Evolutionary conservation across 1,140 invertebrate genomes (phyloP).

Genomic region (Solen grandis): DNA sequence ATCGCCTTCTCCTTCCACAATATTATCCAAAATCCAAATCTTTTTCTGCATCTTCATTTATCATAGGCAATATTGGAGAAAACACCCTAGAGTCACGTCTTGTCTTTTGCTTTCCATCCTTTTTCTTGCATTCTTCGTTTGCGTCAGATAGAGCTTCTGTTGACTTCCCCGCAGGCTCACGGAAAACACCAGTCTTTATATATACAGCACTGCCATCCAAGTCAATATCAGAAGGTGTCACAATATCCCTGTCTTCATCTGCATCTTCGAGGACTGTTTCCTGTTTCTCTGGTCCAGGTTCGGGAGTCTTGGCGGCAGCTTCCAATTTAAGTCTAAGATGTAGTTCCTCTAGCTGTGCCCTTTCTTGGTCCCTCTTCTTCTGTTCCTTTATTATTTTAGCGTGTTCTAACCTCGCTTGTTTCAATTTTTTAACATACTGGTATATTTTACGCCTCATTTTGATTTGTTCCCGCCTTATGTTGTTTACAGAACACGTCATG

Average conservation of each 20-base stretch:
- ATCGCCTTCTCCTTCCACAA: too few species aligned
- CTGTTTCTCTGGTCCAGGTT: slow-evolving; percentile 9
- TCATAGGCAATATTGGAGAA: slow-evolving; percentile 42
- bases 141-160: neutral
- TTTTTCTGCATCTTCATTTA: slow-evolving; percentile 46
- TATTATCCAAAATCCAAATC: too few species aligned
- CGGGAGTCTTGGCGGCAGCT: slow-evolving; percentile 45
- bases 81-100: neutral
- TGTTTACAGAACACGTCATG: slow-evolving; percentile 38
- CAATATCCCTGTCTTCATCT: neutral
- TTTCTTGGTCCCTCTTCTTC: slow-evolving; percentile 22
- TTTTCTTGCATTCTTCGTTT: too few species aligned
- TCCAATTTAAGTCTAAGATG: slow-evolving; percentile 46
- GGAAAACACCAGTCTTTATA: neutral
- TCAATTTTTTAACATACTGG: slow-evolving; percentile 38
- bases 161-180: neutral
- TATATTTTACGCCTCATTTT: slow-evolving; percentile 41
- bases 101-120: neutral
- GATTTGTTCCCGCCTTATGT: slow-evolving; percentile 48
- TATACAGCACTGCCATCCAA: neutral
- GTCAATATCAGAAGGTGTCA: neutral
- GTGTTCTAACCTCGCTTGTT: slow-evolving; percentile 39
- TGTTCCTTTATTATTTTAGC: slow-evolving; percentile 42
- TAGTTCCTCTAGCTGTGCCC: slow-evolving; percentile 40
- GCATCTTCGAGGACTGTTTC: neutral